Conservation (phyloP, 2,113 vertebrate species). For the Nerophis lumbriciformis region DNA sequence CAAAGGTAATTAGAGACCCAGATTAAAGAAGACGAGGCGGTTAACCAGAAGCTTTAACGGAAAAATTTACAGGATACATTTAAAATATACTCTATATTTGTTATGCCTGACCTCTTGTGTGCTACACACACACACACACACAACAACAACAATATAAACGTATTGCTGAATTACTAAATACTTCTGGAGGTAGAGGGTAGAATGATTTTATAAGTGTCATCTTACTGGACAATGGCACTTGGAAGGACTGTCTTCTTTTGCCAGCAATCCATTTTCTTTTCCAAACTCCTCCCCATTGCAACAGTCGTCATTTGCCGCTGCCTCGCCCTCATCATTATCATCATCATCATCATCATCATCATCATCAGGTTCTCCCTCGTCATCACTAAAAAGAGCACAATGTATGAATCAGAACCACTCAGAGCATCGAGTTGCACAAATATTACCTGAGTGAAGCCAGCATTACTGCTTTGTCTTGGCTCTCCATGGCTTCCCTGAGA, state of each 20-base stretch:
- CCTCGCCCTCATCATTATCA: constrained; percentile 10
- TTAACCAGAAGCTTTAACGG: too few relatives aligned
- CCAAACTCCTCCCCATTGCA: constrained; percentile 12
- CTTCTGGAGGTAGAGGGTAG: not conserved
- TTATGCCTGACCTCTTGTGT: too few relatives aligned
- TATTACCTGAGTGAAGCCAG: constrained; percentile 82
- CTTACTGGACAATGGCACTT: constrained; percentile 42
- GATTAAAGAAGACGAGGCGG: too few relatives aligned
- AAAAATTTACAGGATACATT: too few relatives aligned
- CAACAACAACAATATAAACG: too few relatives aligned
- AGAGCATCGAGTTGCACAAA: not conserved
- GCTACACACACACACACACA: too few relatives aligned
- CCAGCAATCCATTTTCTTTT: constrained; percentile 40
- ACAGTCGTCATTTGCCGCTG: constrained; percentile 6
- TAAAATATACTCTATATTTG: too few relatives aligned
- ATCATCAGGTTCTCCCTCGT: constrained; percentile 44
- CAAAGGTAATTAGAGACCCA: too few relatives aligned
- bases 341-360: not conserved
- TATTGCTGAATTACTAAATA: too few relatives aligned
- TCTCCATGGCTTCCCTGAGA: constrained; percentile 79
- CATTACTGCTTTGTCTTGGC: constrained; percentile 78
- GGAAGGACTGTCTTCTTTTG: constrained; percentile 42
- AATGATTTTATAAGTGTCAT: not conserved
- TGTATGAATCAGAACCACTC: not conserved
- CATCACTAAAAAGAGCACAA: constrained; percentile 54